Evolutionary conservation across 2,888 invertebrate genomes (phyloP).

Genomic region (Dynastes hyllus): DNA sequence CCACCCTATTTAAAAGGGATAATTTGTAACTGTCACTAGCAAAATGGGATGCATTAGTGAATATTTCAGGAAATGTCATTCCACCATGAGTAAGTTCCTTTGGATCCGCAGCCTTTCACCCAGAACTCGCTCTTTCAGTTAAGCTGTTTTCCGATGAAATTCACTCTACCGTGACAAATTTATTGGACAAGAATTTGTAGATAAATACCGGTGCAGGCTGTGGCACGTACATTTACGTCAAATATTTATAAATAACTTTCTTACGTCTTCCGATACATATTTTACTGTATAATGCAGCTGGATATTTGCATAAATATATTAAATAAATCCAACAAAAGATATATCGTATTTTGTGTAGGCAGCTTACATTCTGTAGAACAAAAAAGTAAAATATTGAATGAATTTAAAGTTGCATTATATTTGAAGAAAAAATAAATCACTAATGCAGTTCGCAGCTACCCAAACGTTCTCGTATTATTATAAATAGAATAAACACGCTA

Average conservation of each 20-base stretch:
- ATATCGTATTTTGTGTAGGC: too few relatives aligned
- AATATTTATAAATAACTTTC: slow-evolving; percentile 3
- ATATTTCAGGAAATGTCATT: slow-evolving; percentile 58
- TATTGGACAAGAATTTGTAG: slow-evolving; percentile 24
- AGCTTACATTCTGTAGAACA: too few relatives aligned
- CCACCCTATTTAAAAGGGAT: slow-evolving; percentile 54
- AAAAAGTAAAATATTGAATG: too few relatives aligned
- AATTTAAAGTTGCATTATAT: too few relatives aligned
- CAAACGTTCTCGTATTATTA: too few relatives aligned
- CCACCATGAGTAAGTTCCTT: slow-evolving; percentile 49
- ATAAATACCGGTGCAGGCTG: background rate
- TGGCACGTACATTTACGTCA: background rate
- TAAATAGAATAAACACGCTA: too few relatives aligned
- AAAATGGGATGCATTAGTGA: slow-evolving; percentile 59
- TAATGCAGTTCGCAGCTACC: too few relatives aligned
- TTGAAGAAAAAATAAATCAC: too few relatives aligned
- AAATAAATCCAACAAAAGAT: too few relatives aligned
- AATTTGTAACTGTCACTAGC: slow-evolving; percentile 60
- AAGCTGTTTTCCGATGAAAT: slow-evolving; percentile 47
- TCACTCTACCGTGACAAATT: slow-evolving; percentile 30
- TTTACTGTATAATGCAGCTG: too few relatives aligned
- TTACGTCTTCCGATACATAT: background rate
- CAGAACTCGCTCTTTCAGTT: slow-evolving; percentile 30
- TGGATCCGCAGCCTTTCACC: slow-evolving; percentile 17
- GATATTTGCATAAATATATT: too few relatives aligned